Evolutionary conservation across 2,113 vertebrate genomes (phyloP).

Genomic region (Oenanthe melanoleuca): DNA sequence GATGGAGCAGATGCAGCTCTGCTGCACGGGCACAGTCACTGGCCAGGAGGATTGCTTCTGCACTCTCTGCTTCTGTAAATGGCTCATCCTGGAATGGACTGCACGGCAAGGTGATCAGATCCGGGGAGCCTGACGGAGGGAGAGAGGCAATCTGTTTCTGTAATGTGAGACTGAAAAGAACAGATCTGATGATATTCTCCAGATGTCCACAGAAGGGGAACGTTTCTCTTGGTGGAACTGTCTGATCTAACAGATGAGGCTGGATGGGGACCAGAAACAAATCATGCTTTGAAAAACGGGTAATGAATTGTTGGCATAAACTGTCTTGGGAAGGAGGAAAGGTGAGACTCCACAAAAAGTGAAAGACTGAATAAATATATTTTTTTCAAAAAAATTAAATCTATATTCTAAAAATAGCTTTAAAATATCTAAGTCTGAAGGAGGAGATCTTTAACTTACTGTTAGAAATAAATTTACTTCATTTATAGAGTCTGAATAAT

Average conservation of each 20-base stretch:
- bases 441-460: not conserved
- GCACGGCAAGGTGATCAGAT: not conserved
- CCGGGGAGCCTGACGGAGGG: not conserved
- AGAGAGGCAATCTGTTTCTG: not conserved
- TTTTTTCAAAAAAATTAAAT: not conserved
- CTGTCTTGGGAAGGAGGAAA: not conserved
- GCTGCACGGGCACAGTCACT: not conserved
- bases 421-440: not conserved
- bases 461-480: not conserved
- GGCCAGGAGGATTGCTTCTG: not conserved
- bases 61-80: not conserved
- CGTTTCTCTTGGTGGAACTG: not conserved
- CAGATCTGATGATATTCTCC: not conserved
- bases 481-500: not conserved
- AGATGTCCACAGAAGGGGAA: not conserved
- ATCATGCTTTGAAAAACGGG: not conserved
- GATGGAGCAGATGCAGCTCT: not conserved
- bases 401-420: not conserved
- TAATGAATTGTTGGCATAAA: not conserved
- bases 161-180: not conserved
- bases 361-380: not conserved
- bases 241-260: not conserved
- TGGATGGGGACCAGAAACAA: not conserved
- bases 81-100: not conserved
- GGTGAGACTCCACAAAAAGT: not conserved